Base-by-base conservation (phyloP, 2,888 invertebrate species). In the Lamellibrachia satsuma region DNA sequence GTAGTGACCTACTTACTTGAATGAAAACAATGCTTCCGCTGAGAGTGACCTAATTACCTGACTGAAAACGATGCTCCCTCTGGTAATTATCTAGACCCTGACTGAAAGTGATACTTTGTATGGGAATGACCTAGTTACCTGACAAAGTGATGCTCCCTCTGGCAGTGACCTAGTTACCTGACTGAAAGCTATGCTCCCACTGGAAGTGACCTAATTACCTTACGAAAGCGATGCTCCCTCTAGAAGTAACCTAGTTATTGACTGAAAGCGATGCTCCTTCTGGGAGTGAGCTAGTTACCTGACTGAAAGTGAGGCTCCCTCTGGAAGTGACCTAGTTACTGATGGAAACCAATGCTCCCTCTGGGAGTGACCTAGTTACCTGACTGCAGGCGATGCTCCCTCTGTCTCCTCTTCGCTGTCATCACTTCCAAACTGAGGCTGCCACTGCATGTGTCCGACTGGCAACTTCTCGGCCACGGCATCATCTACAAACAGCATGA, bases 361-460 rank as follows among this genome's bases (percentile, higher is more conserved):
- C 15, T 22, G 75, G 75, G 15, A 75, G 75, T 75, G 15, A 75
- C 75, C 75, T 22, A 75, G 15, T 11, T 75, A 75, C 75, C 75
- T 75, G 75, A 75, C 75, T 75, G 75, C 22, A 75, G n/a, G 75
- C 3, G 75, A 75, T 15, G 75, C 75, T 75, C 75, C 75, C 6
- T 75, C 75, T 22, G 22, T 75, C 75, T 75, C 75, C 75, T 75
- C 75, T 15, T 75, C 75, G 22, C 75, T 75, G 75, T 75, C 75
- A 15, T 75, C 75, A 75, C 75, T 75, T 75, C 75, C 75, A 75
- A 75, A 75, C 75, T 75, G 75, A 75, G 75, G 75, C 75, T 75
- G 75, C 75, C 75, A 75, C 75, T 75, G 75, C 75, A 75, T n/a
- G 3, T 75, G 75, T 75, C 75, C 75, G 22, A 75, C 75, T 0